Evolutionary conservation across 2,888 invertebrate species (phyloP), one percentile per base, ranked within the genome.

Genomic region (Prenolepis imparis): DNA sequence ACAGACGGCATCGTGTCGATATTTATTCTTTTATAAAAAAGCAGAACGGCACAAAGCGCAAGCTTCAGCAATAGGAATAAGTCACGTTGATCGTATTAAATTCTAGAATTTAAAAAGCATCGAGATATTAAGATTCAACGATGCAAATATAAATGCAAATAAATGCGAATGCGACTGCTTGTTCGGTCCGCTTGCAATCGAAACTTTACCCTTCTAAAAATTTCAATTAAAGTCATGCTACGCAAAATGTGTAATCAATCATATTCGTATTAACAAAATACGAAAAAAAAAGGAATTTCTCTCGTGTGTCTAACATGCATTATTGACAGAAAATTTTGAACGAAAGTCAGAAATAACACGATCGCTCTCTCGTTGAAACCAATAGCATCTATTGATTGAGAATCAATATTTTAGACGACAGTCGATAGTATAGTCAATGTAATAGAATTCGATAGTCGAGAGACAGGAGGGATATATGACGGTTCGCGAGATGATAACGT

Each of bases 71-170:
- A 28, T 44, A 48, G 15, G 15, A 41, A n/a, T n/a, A n/a, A 21
- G 1, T 28, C 32, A n/a, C 24, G 15, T 28, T 21, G 12, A 70
- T 66, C 9, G 11, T 67, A 41, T 67, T 77, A 67, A 77, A 77
- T 21, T 15, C 4, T 24, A 21, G 39, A 66, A 44, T 59, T 57
- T 70, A 70, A 68, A 70, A 32, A 28, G 59, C 21, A 5, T 24
- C 32, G 28, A 44, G 44, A 78, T 70, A 36, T 36, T 67, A 77
- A 57, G 15, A 68, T 44, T 32, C 55, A 41, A 39, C 18, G n/a
- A 28, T 77, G 18, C 8, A 39, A 57, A 57, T 57, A 52, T 52
- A 52, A 66, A 41, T 59, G 21, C 15, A 59, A 59, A 8, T 28
- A 4, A 59, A 8, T 28, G 1, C 15, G 5, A 48, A 52, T 9